These are phyloP conservation scores for Leptopilina clavipes DNA, from an alignment of 1,140 invertebrate genomes.

Conservation along the genomic window DNA sequence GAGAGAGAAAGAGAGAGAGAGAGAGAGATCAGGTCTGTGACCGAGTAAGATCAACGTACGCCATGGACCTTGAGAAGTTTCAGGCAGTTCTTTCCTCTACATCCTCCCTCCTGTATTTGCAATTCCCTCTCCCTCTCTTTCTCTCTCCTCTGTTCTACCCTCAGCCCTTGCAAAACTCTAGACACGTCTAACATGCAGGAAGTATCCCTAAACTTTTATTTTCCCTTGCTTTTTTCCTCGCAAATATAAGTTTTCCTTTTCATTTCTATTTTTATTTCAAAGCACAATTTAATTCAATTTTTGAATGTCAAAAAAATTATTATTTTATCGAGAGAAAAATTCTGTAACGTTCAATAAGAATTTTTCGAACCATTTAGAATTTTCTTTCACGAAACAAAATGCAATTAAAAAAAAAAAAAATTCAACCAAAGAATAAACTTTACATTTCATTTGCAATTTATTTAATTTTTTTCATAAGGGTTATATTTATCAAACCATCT, in stretches of 20 bases:
- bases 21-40: slow-evolving; percentile 67
- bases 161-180: slow-evolving; percentile 38
- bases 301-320: no score
- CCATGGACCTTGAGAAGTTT: slow-evolving; percentile 70
- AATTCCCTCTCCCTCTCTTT: slow-evolving; percentile 42
- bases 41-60: slow-evolving; percentile 73
- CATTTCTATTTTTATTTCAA: not conserved
- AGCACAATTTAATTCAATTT: not conserved
- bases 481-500: no score
- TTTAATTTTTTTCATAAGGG: no score
- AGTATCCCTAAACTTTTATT: not conserved
- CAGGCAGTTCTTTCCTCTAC: slow-evolving; percentile 44
- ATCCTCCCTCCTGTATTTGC: slow-evolving; percentile 35
- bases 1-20: slow-evolving; percentile 39
- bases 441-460: no score
- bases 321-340: no score
- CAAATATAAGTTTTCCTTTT: not conserved
- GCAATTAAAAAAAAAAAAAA: no score
- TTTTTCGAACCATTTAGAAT: no score
- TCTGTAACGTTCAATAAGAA: no score
- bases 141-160: slow-evolving; percentile 44
- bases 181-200: slow-evolving; percentile 39
- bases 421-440: no score
- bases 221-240: not conserved
- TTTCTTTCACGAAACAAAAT: no score